These are phyloP conservation scores for Coptotermes formosanus DNA, from an alignment of 1,140 invertebrate species.

Conservation along the genomic window DNA sequence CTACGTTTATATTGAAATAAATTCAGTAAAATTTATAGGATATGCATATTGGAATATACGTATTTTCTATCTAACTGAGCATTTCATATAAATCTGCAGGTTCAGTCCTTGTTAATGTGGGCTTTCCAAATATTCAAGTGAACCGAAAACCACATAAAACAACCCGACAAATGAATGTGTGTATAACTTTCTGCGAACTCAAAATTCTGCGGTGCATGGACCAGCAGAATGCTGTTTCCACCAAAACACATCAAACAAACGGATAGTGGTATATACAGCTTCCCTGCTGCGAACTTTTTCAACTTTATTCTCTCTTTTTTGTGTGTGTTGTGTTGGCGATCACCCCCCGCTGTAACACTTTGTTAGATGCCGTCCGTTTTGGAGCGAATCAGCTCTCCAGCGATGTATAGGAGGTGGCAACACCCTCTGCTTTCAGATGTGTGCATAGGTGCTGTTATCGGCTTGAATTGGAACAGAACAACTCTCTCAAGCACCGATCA, in stretches of 20 bases:
- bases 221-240: neutral
- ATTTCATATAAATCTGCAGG: conserved; percentile 4
- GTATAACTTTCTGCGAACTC: conserved; percentile 18
- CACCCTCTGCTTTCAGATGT: neutral
- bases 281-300: conserved; percentile 12
- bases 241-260: conserved; percentile 7
- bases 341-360: neutral
- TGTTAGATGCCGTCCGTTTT: neutral
- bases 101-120: neutral
- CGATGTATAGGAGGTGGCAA: neutral
- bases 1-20: too few relatives aligned
- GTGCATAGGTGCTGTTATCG: neutral
- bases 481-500: neutral
- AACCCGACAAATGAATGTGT: conserved; percentile 10
- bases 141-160: conserved; percentile 18
- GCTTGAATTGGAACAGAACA: neutral
- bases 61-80: neutral
- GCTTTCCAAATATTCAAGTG: conserved; percentile 8
- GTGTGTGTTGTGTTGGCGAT: neutral
- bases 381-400: neutral
- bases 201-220: conserved; percentile 13
- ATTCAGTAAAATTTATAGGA: too few relatives aligned
- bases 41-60: neutral
- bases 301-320: conserved; percentile 8
- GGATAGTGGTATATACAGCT: neutral